Percentiles rank a stretch among this genome's conserved stretches.
These are phyloP conservation scores for Lepidurus apus DNA, from an alignment of 1,140 invertebrate genomes.

Conservation along the genomic window DNA sequence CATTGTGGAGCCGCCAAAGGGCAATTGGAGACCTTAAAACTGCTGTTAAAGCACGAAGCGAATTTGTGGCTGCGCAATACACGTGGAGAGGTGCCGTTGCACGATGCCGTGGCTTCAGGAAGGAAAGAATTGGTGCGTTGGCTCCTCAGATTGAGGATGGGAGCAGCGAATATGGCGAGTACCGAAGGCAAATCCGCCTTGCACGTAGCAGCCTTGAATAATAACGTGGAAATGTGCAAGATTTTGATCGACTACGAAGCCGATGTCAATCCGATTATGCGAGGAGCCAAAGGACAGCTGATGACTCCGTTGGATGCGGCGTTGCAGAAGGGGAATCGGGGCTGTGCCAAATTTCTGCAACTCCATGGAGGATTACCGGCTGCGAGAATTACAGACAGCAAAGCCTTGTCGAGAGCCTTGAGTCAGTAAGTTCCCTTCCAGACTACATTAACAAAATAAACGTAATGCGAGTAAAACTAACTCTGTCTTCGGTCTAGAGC, in stretches of 20 bases:
- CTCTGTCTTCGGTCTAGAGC: constrained; percentile 3
- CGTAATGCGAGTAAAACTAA: background rate
- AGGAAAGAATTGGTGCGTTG: constrained; percentile 79
- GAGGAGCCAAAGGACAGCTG: constrained; percentile 70
- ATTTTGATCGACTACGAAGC: constrained; percentile 73
- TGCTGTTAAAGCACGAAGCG: constrained; percentile 70
- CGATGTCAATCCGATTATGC: constrained; percentile 73
- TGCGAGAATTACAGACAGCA: constrained; percentile 53
- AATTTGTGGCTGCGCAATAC: constrained; percentile 90
- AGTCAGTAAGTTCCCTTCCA: constrained; percentile 28
- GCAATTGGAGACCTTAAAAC: constrained; percentile 74
- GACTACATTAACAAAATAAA: background rate
- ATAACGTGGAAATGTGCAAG: constrained; percentile 75
- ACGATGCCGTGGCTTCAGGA: constrained; percentile 90
- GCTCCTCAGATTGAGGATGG: constrained; percentile 69
- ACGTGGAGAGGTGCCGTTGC: constrained; percentile 82
- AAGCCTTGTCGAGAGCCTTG: constrained; percentile 31
- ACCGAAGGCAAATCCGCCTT: constrained; percentile 86
- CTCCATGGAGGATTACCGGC: constrained; percentile 79
- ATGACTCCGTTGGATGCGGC: constrained; percentile 89
- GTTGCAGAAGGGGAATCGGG: constrained; percentile 71
- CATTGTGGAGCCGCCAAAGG: constrained; percentile 94
- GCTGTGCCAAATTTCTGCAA: constrained; percentile 87
- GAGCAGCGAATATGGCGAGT: constrained; percentile 58
- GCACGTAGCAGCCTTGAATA: constrained; percentile 89